Percentiles rank a stretch among this genome's conserved stretches.
Conservation (phyloP, 2,888 invertebrate species). For the Conomelus anceps region DNA sequence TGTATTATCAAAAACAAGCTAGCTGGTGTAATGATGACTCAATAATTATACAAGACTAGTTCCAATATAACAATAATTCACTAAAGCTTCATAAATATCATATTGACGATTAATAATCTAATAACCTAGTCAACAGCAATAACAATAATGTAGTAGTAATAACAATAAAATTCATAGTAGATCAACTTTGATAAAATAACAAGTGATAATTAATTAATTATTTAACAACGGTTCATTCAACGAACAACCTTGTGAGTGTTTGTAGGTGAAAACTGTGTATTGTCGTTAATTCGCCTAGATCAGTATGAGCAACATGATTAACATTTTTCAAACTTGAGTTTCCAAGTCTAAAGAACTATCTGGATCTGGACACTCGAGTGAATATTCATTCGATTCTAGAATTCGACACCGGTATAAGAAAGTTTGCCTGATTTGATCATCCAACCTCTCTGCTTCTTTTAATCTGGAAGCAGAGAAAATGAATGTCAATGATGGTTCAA, state of each 20-base stretch:
- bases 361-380: constrained; percentile 27
- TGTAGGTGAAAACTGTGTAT: neutral
- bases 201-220: neutral
- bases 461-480: constrained; percentile 35
- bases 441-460: constrained; percentile 33
- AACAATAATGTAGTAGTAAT: neutral
- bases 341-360: constrained; percentile 33
- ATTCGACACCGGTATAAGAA: constrained; percentile 23
- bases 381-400: constrained; percentile 24
- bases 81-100: neutral
- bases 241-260: neutral
- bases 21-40: neutral
- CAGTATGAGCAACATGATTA: neutral
- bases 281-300: neutral
- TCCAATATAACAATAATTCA: no score
- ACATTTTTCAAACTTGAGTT: constrained; percentile 30
- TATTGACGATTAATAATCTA: neutral
- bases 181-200: neutral
- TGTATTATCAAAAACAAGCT: neutral
- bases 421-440: constrained; percentile 29
- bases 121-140: neutral
- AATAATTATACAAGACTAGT: no score
- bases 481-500: constrained; percentile 20
- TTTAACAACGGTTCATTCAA: neutral
- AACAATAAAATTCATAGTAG: neutral